Evolutionary conservation across 37 sponge, comb jelly and placozoan species (phyloP).

Genomic region (Spongilla lacustris): DNA sequence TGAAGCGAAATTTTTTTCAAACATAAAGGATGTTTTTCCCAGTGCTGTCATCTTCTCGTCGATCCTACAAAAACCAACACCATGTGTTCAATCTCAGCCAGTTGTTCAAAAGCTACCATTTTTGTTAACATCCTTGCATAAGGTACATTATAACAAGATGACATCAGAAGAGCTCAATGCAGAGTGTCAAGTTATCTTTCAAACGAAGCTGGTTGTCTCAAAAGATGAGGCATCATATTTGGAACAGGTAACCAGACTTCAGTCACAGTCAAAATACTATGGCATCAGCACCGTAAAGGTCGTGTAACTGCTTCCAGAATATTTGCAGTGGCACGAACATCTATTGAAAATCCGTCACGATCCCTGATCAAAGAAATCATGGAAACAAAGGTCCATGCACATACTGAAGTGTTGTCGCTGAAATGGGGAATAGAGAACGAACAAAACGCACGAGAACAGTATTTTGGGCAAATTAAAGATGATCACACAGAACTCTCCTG

Average conservation of each 20-base stretch:
- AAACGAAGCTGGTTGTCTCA: not conserved
- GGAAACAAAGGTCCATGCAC: not conserved
- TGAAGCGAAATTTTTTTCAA: too few relatives aligned
- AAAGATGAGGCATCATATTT: conserved; percentile 25
- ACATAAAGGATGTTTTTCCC: too few relatives aligned
- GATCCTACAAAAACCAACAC: too few relatives aligned
- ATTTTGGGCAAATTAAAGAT: not conserved
- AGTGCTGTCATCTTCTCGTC: too few relatives aligned
- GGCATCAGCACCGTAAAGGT: conserved; percentile 34
- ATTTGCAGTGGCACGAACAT: not conserved
- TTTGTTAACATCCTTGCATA: too few relatives aligned
- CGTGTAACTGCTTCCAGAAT: conserved; percentile 30
- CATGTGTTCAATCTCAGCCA: too few relatives aligned
- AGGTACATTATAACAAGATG: too few relatives aligned
- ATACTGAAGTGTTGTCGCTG: conserved; percentile 9
- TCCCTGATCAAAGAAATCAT: conserved; percentile 10
- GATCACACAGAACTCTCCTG: not conserved
- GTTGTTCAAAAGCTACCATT: too few relatives aligned
- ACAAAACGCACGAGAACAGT: conserved; percentile 11
- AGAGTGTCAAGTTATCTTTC: conserved; percentile 7
- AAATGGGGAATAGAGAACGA: conserved; percentile 32
- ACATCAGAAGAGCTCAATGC: not conserved
- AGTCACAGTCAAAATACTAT: not conserved
- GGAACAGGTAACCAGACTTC: conserved; percentile 12
- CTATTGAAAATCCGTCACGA: conserved; percentile 7